Evolutionary conservation across 2,888 invertebrate species (phyloP).

Genomic region (Deilephila porcellus): DNA sequence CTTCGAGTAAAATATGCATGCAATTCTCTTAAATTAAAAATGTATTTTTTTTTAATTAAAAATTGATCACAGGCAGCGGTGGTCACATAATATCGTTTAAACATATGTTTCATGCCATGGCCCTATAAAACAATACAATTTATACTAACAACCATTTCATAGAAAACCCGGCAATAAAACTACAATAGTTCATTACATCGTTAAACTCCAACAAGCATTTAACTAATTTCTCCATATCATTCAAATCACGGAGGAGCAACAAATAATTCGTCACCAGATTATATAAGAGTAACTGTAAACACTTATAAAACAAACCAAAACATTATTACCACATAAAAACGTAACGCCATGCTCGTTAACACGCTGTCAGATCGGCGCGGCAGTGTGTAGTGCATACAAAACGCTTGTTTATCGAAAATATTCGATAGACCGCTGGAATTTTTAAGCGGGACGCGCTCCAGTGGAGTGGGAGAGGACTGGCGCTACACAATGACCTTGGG

Average conservation of each 20-base stretch:
- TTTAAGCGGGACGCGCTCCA: slow-evolving; percentile 24
- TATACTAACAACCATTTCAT: too few relatives aligned
- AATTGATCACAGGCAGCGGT: too few relatives aligned
- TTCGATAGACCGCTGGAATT: slow-evolving; percentile 30
- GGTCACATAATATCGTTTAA: too few relatives aligned
- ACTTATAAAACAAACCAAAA: slow-evolving; percentile 28
- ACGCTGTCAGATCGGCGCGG: slow-evolving; percentile 20
- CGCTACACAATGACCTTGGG: slow-evolving; percentile 1
- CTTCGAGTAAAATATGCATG: too few relatives aligned
- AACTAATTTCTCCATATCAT: slow-evolving; percentile 4
- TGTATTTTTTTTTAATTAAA: too few relatives aligned
- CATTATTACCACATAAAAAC: slow-evolving; percentile 29
- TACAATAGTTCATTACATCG: not conserved
- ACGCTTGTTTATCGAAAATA: slow-evolving; percentile 29
- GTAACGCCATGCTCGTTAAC: slow-evolving; percentile 26
- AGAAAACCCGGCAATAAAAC: too few relatives aligned
- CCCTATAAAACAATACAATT: too few relatives aligned
- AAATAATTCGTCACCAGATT: slow-evolving; percentile 24
- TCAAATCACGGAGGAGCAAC: slow-evolving; percentile 6
- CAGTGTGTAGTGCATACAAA: slow-evolving; percentile 30
- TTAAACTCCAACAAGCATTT: not conserved
- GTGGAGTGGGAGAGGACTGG: slow-evolving; percentile 11
- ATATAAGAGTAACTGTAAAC: slow-evolving; percentile 29
- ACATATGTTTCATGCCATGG: too few relatives aligned
- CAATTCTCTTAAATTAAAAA: too few relatives aligned